Percentiles rank a stretch among this genome's conserved stretches.
Conservation (phyloP, 92 coral and sea anemone species). For the Diadumene lineata region DNA sequence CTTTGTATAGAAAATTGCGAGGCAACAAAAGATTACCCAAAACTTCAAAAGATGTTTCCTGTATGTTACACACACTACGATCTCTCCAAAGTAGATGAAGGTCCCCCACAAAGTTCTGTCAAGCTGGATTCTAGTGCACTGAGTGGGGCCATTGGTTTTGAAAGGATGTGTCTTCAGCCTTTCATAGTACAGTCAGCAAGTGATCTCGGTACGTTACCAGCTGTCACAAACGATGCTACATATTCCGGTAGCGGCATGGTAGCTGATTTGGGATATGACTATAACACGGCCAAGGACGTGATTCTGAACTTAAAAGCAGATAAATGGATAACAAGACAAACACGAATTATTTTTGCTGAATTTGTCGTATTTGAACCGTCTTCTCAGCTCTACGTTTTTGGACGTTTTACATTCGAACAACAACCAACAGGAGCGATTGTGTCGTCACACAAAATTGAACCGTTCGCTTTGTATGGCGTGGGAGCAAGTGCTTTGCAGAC, state of each 20-base stretch:
- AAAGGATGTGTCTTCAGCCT: conserved; percentile 40
- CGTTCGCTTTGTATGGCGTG: conserved; percentile 59
- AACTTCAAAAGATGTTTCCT: conserved; percentile 47
- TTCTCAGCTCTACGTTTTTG: conserved; percentile 63
- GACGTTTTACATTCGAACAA: conserved; percentile 58
- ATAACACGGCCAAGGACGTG: conserved; percentile 54
- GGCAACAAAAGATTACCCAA: conserved; percentile 27
- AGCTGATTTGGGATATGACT: conserved; percentile 70
- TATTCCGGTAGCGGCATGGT: conserved; percentile 63
- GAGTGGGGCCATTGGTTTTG: conserved; percentile 8
- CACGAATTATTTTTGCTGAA: conserved; percentile 57
- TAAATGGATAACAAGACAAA: conserved; percentile 62
- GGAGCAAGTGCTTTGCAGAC: conserved; percentile 32
- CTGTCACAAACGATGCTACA: conserved; percentile 39
- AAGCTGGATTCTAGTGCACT: conserved; percentile 16
- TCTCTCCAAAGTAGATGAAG: background rate
- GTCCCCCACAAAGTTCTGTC: conserved; percentile 2
- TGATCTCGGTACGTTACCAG: conserved; percentile 55
- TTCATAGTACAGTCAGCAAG: conserved; percentile 55
- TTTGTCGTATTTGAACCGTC: conserved; percentile 62
- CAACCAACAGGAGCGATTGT: conserved; percentile 66
- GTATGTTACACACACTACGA: conserved; percentile 44
- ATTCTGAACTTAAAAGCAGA: conserved; percentile 51
- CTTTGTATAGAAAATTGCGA: conserved; percentile 27
- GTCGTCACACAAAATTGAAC: conserved; percentile 50